Conservation (phyloP, 2,888 invertebrate species). For the Atherix ibis region DNA sequence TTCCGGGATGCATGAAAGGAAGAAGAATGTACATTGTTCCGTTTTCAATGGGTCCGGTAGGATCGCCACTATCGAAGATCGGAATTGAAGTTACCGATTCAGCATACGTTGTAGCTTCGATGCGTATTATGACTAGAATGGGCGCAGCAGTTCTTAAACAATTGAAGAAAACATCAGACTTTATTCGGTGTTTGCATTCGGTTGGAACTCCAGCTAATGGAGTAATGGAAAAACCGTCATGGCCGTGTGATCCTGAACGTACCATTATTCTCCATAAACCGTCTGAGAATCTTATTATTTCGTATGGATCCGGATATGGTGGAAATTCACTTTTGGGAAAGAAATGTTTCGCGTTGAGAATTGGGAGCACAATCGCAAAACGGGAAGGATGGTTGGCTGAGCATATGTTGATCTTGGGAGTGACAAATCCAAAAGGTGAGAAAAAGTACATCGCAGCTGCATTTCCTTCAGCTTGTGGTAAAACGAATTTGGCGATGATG, state of each 20-base stretch:
- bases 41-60: conserved; percentile 97
- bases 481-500: conserved; percentile 99
- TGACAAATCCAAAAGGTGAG: conserved; percentile 77
- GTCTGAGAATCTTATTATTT: conserved; percentile 31
- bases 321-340: conserved; percentile 94
- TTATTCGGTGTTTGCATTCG: conserved; percentile 86
- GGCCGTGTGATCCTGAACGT: conserved; percentile 95
- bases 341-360: conserved; percentile 92
- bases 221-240: conserved; percentile 49
- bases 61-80: conserved; percentile 88
- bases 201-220: conserved; percentile 62
- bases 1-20: conserved; percentile 80
- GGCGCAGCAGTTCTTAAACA: conserved; percentile 43
- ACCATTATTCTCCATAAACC: conserved; percentile 79
- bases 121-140: conserved; percentile 96
- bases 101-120: conserved; percentile 93
- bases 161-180: conserved; percentile 44
- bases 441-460: conserved; percentile 94
- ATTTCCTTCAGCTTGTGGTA: conserved; percentile 97
- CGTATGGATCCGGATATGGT: conserved; percentile 85
- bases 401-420: conserved; percentile 95
- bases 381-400: conserved; percentile 99
- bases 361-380: conserved; percentile 87
- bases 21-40: conserved; percentile 98
- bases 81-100: conserved; percentile 95